These are phyloP conservation scores for Caenorhabditis panamensis DNA, from an alignment of 2,888 invertebrate species.

Conservation along the genomic window DNA sequence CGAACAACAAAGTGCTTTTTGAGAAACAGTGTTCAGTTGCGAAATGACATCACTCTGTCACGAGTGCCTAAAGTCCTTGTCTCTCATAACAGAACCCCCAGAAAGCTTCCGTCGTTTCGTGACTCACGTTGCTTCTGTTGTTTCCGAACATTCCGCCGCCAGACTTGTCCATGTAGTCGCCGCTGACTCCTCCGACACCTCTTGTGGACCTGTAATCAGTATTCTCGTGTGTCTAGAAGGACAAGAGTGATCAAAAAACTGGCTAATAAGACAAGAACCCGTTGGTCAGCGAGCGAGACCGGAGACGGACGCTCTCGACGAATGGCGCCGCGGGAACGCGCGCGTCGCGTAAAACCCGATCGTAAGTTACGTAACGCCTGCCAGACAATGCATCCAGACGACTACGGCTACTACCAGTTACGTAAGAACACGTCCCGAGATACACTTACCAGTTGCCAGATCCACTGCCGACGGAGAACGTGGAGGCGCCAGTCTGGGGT, in stretches of 20 bases:
- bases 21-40: not conserved
- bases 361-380: constrained; percentile 66
- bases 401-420: constrained; percentile 35
- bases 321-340: constrained; percentile 1
- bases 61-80: not conserved
- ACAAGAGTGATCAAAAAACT: constrained; percentile 29
- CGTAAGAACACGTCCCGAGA: constrained; percentile 36
- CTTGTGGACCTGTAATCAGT: constrained; percentile 72
- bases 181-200: constrained; percentile 77
- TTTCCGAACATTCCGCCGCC: constrained; percentile 69
- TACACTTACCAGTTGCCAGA: constrained; percentile 73
- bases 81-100: not conserved
- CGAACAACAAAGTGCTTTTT: not conserved
- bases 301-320: constrained; percentile 6
- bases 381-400: constrained; percentile 35
- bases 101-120: not conserved
- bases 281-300: constrained; percentile 4
- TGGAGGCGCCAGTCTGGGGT: constrained; percentile 74
- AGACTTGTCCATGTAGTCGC: constrained; percentile 71
- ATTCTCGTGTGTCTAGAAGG: not conserved
- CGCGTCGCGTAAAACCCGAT: constrained; percentile 64
- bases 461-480: constrained; percentile 71
- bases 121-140: constrained; percentile 72
- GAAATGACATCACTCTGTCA: constrained; percentile 10
- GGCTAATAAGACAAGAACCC: constrained; percentile 35